phyloP scores from a whole-genome alignment of 2,888 invertebrate genomes.

The Frankliniella fusca region DNA sequence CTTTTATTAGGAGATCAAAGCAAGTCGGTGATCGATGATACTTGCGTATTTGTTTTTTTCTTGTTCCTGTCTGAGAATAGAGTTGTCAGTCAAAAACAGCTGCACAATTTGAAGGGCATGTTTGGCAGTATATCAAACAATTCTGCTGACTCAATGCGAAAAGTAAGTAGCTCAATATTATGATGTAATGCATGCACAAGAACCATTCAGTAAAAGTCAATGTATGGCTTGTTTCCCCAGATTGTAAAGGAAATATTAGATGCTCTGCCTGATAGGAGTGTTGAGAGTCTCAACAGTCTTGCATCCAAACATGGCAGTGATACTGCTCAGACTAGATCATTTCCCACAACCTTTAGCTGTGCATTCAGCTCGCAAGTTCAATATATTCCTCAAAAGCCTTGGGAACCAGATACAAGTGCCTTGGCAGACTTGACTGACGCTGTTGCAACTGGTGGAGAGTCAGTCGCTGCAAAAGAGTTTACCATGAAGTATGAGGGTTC shows the following conservation, averaged over 20 bases:
- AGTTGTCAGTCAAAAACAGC: slow-evolving; percentile 55
- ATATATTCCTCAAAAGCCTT: slow-evolving; percentile 48
- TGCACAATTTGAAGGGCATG: slow-evolving; percentile 54
- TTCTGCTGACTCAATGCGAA: slow-evolving; percentile 56
- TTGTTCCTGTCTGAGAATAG: slow-evolving; percentile 59
- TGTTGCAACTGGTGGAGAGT: neutral
- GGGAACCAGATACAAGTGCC: slow-evolving; percentile 47
- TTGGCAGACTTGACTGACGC: slow-evolving; percentile 45
- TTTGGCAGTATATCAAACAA: slow-evolving; percentile 58
- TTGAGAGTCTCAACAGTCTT: neutral
- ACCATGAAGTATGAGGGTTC: slow-evolving; percentile 51
- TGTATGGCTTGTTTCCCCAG: slow-evolving; percentile 29
- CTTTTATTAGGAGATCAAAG: slow-evolving; percentile 50
- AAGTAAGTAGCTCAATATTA: slow-evolving; percentile 46
- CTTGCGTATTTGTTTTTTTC: slow-evolving; percentile 57
- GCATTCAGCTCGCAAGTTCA: slow-evolving; percentile 47
- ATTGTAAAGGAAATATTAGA: slow-evolving; percentile 33
- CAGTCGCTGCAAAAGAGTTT: slow-evolving; percentile 49
- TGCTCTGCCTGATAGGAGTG: slow-evolving; percentile 33
- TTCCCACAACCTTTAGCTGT: neutral
- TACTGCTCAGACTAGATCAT: neutral
- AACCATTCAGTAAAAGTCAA: slow-evolving; percentile 27
- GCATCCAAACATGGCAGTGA: neutral
- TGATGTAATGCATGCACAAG: slow-evolving; percentile 37
- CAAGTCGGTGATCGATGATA: slow-evolving; percentile 59